These are phyloP conservation scores for Chydorus sphaericus DNA, from an alignment of 2,888 invertebrate species.

Conservation along the genomic window DNA sequence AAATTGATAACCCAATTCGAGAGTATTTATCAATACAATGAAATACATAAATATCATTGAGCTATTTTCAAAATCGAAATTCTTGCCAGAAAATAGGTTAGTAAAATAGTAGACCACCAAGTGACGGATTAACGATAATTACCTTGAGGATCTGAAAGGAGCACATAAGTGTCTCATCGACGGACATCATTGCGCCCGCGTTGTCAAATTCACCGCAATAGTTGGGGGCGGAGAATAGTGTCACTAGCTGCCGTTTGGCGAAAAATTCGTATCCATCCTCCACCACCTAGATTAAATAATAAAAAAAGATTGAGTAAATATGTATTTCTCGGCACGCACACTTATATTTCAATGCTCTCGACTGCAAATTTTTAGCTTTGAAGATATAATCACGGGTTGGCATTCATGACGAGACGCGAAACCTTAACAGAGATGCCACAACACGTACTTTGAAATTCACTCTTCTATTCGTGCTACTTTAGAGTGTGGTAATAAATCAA, in stretches of 20 bases:
- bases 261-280: conserved; percentile 98
- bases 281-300: conserved; percentile 48
- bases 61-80: neutral
- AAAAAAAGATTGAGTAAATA: conserved; percentile 16
- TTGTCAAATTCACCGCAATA: conserved; percentile 87
- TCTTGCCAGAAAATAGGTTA: neutral
- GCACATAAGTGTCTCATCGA: conserved; percentile 99
- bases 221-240: conserved; percentile 81
- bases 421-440: no score
- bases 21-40: neutral
- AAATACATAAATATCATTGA: conserved; percentile 6
- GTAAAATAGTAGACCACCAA: no score
- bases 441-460: no score
- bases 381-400: no score
- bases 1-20: no score
- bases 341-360: no score
- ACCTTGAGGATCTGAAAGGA: conserved; percentile 84
- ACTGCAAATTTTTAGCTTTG: no score
- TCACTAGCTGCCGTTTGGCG: conserved; percentile 92
- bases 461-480: no score
- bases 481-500: no score
- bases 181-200: conserved; percentile 93
- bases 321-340: neutral
- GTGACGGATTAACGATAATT: no score
- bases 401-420: no score